A percentile compares a stretch with the other conserved stretches of the same genome.
These are phyloP conservation scores for Pseudomyrmex cubaensis DNA, from an alignment of 1,140 invertebrate species.

Conservation along the genomic window DNA sequence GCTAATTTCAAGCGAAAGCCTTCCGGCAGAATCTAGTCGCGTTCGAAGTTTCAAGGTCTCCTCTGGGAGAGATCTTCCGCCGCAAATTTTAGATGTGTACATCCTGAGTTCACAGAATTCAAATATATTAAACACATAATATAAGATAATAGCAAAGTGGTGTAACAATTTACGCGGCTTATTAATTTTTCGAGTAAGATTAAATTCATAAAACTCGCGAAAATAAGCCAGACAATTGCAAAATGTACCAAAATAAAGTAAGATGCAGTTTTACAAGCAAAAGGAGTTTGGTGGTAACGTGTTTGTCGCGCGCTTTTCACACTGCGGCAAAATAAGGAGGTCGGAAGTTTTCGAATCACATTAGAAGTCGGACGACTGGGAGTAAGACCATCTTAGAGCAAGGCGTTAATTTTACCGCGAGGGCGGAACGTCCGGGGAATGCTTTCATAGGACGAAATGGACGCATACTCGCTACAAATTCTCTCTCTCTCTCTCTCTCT, in stretches of 20 bases:
- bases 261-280: neutral
- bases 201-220: neutral
- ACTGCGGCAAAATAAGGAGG: slow-evolving; percentile 15
- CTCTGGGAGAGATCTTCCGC: slow-evolving; percentile 37
- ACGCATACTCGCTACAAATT: slow-evolving; percentile 52
- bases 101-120: neutral
- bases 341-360: slow-evolving; percentile 42
- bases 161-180: neutral
- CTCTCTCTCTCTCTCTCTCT: slow-evolving; percentile 10
- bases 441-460: slow-evolving; percentile 50
- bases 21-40: slow-evolving; percentile 4
- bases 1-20: slow-evolving; percentile 61
- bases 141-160: neutral
- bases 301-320: slow-evolving; percentile 30
- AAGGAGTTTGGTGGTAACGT: neutral
- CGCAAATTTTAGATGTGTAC: slow-evolving; percentile 4
- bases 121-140: neutral
- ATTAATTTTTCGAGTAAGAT: neutral
- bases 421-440: slow-evolving; percentile 56
- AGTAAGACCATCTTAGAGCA: slow-evolving; percentile 22
- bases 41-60: slow-evolving; percentile 64
- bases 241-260: neutral
- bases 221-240: neutral
- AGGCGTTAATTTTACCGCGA: slow-evolving; percentile 68
- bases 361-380: slow-evolving; percentile 43